Base-by-base conservation (phyloP, 2,888 invertebrate genomes). In the Sisyra terminalis region DNA sequence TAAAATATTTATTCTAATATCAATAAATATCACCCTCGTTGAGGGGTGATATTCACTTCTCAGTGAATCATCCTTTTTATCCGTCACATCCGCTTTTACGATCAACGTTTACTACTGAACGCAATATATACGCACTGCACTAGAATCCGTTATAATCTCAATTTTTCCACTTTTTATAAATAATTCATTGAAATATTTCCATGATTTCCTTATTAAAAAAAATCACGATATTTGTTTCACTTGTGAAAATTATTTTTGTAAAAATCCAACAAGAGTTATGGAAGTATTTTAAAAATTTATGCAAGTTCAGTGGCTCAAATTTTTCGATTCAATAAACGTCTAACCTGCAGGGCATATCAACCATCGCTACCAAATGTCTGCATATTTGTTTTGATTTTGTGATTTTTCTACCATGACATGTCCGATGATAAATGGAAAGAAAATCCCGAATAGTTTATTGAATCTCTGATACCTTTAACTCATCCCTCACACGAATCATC, bases 311-410 rank as follows among this genome's bases (percentile, higher is more conserved):
- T 24, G 24, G 24, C 24, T 24, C 24, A 24, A 7, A 24, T 24
- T 24, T 24, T 24, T 24, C 34, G 15, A 34, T 34, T 34, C 34
- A 34, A 34, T 34, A 34, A 34, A 24, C 24, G 24, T 24, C 24
- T 34, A 15, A 34, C 34, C 34, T 15, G 34, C 34, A 15, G 11
- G 34, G 34, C 34, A 34, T 13, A 34, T 24, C 24, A 24, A 24
- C 24, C 7, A 24, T 24, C 24, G 3, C 24, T 24, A 35, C 35
- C 35, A 14, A 57, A 52, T 55, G 56, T 57, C 55, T 57, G 60
- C 60, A 60, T 59, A 59, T 60, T 59, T 60, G 58, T 60, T 60
- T 57, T 58, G 57, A 59, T 59, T 58, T 60, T 57, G 55, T 48
- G 49, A 44, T 51, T 38, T 37, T 44, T 41, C 40, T 45, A 43